Percentiles rank a stretch among this genome's conserved stretches.
Conservation (phyloP, 2,888 invertebrate species). For the Andrena bucephala region DNA sequence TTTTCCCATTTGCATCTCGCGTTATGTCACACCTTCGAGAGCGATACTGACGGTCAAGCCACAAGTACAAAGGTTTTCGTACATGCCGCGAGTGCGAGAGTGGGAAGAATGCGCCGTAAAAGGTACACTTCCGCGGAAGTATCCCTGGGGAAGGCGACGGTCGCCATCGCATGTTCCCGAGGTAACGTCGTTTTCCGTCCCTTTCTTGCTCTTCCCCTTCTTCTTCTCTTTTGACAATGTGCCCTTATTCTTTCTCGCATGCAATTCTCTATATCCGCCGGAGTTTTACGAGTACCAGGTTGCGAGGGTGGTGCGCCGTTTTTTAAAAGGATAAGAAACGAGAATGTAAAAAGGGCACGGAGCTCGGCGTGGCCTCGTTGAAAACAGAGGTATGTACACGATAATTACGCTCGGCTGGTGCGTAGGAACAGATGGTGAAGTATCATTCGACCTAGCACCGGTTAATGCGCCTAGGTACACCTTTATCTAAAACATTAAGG, state of each 20-base stretch:
- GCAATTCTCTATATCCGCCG: conserved; percentile 61
- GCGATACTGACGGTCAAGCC: conserved; percentile 33
- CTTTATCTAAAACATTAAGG: conserved; percentile 10
- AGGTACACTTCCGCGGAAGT: neutral
- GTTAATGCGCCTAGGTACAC: conserved; percentile 42
- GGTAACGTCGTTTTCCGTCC: conserved; percentile 53
- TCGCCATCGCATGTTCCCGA: conserved; percentile 60
- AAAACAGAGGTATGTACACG: conserved; percentile 3
- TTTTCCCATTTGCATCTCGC: neutral
- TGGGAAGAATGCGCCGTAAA: neutral
- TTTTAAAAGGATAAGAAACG: neutral
- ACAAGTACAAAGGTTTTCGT: conserved; percentile 20
- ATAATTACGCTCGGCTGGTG: conserved; percentile 55
- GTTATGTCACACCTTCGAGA: conserved; percentile 14
- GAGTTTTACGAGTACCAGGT: conserved; percentile 56
- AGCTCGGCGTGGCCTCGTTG: too few species aligned
- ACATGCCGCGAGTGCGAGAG: neutral
- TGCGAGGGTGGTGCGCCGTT: conserved; percentile 48
- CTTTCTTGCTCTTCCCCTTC: neutral
- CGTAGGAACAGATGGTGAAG: conserved; percentile 31
- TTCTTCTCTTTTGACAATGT: conserved; percentile 1
- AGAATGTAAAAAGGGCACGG: too few species aligned
- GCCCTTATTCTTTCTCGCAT: conserved; percentile 35
- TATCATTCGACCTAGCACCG: conserved; percentile 27
- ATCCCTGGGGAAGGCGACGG: conserved; percentile 45